Conservation (phyloP, 2,888 invertebrate genomes). For the Xestia xanthographa region DNA sequence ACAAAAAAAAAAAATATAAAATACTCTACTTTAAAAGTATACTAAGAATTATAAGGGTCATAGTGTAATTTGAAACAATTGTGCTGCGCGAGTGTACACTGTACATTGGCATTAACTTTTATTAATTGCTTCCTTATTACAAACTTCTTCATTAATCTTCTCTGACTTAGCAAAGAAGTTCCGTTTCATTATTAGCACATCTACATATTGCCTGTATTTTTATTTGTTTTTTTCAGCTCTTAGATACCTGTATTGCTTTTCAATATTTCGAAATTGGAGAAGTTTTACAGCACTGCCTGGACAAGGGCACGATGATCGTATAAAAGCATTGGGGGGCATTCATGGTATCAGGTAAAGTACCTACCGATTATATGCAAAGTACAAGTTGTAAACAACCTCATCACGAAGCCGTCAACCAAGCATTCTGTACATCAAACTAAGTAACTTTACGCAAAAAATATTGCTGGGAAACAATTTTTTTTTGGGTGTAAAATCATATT, state of each 20-base stretch:
- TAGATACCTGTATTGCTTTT: conserved; percentile 69
- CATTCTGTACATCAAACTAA: too few relatives aligned
- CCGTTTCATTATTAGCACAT: background rate
- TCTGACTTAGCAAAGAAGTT: background rate
- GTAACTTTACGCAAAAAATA: too few relatives aligned
- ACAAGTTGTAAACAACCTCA: too few relatives aligned
- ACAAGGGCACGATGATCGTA: conserved; percentile 35
- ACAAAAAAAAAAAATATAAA: too few relatives aligned
- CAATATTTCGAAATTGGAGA: conserved; percentile 72
- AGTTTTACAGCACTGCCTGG: conserved; percentile 31
- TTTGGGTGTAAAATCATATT: too few relatives aligned
- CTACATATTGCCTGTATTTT: background rate
- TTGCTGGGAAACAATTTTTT: too few relatives aligned
- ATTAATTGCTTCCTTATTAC: background rate
- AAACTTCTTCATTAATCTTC: background rate
- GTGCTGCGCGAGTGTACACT: background rate
- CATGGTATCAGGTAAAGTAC: conserved; percentile 68
- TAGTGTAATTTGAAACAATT: background rate
- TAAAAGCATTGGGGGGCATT: conserved; percentile 60
- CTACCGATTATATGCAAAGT: too few relatives aligned
- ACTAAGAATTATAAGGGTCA: too few relatives aligned
- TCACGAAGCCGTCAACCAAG: too few relatives aligned
- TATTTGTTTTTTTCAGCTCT: conserved; percentile 31
- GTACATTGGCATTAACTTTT: background rate
- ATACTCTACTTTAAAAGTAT: too few relatives aligned